These are phyloP conservation scores for Caenorhabditis imperialis DNA, from an alignment of 2,888 invertebrate species.

Conservation along the genomic window DNA sequence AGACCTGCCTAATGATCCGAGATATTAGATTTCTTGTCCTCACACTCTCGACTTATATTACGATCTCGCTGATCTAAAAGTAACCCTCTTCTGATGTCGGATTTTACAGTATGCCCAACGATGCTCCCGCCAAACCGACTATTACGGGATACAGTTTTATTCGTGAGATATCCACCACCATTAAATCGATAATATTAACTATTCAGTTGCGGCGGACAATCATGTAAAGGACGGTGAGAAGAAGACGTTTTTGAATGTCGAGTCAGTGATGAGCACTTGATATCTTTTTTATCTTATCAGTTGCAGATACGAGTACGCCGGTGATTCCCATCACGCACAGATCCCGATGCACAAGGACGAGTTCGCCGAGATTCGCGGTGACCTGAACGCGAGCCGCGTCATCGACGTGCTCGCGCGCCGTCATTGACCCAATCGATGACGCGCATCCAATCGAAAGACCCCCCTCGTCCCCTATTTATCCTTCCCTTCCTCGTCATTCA, in stretches of 20 bases:
- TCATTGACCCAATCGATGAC: too few species aligned
- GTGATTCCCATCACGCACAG: constrained; percentile 2
- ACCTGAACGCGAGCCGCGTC: constrained; percentile 16
- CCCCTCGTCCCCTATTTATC: neutral
- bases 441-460: neutral
- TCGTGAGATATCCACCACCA: constrained; percentile 15
- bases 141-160: constrained; percentile 30
- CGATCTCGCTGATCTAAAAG: neutral
- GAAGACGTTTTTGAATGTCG: constrained; percentile 33
- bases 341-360: constrained; percentile 42
- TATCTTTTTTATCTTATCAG: neutral
- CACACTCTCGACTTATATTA: constrained; percentile 1
- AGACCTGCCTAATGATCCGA: constrained; percentile 5
- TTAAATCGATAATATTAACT: too few species aligned
- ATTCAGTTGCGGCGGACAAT: constrained; percentile 36
- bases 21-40: neutral
- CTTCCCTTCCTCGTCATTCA: neutral
- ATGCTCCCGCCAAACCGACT: too few species aligned
- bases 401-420: constrained; percentile 5
- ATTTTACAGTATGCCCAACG: constrained; percentile 8
- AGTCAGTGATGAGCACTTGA: constrained; percentile 5
- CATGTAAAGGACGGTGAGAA: constrained; percentile 17
- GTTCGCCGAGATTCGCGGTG: constrained; percentile 17
- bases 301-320: constrained; percentile 11
- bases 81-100: neutral